Percentiles rank a stretch among this genome's conserved stretches.
Conservation (phyloP, 2,113 vertebrate species). For the Eidolon helvum region DNA sequence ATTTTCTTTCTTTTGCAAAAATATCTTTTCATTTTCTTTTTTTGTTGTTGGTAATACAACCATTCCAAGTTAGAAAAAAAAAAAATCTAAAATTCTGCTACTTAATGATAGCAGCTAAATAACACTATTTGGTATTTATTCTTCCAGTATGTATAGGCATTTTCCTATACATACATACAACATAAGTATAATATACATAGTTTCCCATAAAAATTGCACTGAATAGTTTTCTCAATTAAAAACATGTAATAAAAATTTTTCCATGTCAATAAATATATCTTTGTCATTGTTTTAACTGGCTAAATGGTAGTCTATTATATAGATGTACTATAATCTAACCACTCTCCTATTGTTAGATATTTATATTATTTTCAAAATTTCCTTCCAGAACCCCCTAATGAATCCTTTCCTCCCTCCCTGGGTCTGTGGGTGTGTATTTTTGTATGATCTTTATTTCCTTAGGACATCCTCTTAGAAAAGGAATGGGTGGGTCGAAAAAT, state of each 20-base stretch:
- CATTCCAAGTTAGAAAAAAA: neutral
- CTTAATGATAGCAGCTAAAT: neutral
- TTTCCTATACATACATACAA: neutral
- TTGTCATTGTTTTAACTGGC: neutral
- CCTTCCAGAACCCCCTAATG: neutral
- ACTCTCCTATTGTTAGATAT: neutral
- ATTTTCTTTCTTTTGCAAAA: slow-evolving; percentile 9
- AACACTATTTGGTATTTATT: neutral
- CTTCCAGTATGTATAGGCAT: neutral
- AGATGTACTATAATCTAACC: neutral
- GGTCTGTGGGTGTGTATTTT: neutral
- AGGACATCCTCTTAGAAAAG: neutral
- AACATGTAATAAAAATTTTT: neutral
- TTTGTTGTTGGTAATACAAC: neutral
- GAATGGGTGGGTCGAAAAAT: neutral
- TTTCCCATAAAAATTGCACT: neutral
- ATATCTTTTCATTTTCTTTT: neutral
- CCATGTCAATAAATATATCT: neutral
- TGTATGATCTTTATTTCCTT: slow-evolving; percentile 1
- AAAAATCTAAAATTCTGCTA: slow-evolving; percentile 14
- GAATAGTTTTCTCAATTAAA: neutral
- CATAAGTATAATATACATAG: neutral
- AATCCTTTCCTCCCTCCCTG: neutral
- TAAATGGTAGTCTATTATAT: neutral
- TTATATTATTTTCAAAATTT: neutral